A percentile compares a stretch with the other conserved stretches of the same genome.
Evolutionary conservation across 2,113 vertebrate genomes (phyloP).

Genomic region (Myotis lucifugus): DNA sequence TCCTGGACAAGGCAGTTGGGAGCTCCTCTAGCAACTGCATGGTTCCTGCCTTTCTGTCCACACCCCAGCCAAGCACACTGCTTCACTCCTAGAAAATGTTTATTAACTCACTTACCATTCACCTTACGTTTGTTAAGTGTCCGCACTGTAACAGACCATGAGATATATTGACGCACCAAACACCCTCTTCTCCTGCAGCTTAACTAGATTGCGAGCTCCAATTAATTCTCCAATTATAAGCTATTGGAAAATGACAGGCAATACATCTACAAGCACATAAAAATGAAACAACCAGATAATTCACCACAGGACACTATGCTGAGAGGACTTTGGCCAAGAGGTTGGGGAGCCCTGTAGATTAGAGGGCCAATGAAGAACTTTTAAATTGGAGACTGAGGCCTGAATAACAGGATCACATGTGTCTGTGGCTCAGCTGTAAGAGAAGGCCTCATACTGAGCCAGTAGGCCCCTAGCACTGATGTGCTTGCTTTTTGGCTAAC

Average conservation of each 20-base stretch:
- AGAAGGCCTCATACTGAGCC: not conserved
- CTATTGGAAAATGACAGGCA: not conserved
- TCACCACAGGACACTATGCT: not conserved
- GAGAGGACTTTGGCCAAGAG: not conserved
- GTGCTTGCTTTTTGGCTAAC: not conserved
- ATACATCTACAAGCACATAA: not conserved
- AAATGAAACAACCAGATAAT: not conserved
- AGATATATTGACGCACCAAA: not conserved
- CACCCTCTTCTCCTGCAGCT: not conserved
- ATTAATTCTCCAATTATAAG: not conserved
- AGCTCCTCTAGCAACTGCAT: not conserved
- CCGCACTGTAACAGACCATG: not conserved
- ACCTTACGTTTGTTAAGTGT: not conserved
- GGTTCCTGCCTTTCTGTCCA: not conserved
- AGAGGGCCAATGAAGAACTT: not conserved
- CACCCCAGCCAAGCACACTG: not conserved
- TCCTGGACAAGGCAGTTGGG: no score
- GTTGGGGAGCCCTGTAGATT: not conserved
- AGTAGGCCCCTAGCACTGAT: accelerated
- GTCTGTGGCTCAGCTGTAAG: not conserved
- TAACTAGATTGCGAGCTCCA: not conserved
- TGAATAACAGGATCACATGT: not conserved
- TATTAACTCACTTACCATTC: not conserved
- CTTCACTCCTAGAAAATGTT: not conserved
- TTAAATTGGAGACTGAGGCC: not conserved